phyloP scores from a whole-genome alignment of 2,888 invertebrate genomes.

The Philereme vetulata region DNA sequence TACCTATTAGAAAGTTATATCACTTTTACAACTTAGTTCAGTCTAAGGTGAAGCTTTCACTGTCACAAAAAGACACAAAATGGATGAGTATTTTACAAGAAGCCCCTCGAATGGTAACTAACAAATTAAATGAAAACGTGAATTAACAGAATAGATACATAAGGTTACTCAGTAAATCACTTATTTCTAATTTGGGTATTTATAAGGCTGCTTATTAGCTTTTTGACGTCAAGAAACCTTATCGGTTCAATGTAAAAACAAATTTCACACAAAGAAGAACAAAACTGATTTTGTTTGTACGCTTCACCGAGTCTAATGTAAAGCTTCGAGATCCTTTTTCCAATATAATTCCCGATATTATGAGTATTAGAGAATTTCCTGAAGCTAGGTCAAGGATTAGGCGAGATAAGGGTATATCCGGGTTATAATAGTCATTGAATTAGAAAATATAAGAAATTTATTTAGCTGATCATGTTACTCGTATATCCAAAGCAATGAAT shows the following conservation, averaged over 20 bases:
- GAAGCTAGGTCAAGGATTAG: constrained; percentile 15
- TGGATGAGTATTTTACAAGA: too few species aligned
- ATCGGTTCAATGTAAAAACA: constrained; percentile 17
- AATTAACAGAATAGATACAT: not conserved
- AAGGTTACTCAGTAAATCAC: not conserved
- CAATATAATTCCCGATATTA: constrained; percentile 20
- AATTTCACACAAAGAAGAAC: constrained; percentile 28
- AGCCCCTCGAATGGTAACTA: too few species aligned
- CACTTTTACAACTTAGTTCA: too few species aligned
- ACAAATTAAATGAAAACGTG: too few species aligned
- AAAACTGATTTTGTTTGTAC: constrained; percentile 19
- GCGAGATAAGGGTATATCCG: constrained; percentile 8
- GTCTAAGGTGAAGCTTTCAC: too few species aligned
- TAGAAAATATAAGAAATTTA: constrained; percentile 5
- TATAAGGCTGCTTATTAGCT: constrained; percentile 12
- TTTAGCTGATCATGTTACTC: constrained; percentile 1
- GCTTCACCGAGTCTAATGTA: constrained; percentile 22
- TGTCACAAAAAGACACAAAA: too few species aligned
- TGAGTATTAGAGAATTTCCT: constrained; percentile 16
- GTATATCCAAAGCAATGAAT: not conserved
- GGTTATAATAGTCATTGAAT: not conserved
- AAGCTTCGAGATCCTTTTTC: constrained; percentile 9
- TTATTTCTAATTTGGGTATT: constrained; percentile 2
- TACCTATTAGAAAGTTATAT: too few species aligned
- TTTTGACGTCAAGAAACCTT: constrained; percentile 26